phyloP scores from a whole-genome alignment of 2,888 invertebrate genomes.

The Drosophila affinis region DNA sequence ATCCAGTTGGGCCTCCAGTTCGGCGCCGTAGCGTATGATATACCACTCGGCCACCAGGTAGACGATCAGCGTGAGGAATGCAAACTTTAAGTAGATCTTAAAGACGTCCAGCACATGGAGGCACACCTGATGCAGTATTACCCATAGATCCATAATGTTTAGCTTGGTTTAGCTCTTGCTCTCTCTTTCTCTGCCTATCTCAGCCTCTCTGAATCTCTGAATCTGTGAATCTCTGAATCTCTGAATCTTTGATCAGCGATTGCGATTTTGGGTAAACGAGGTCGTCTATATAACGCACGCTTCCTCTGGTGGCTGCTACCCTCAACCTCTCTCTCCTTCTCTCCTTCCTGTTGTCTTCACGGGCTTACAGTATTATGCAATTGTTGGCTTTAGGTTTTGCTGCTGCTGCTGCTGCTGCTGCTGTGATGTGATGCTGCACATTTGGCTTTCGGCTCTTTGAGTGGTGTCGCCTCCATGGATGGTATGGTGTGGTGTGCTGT shows the following conservation, averaged over 20 bases:
- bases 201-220: not conserved
- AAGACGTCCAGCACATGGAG: conserved; percentile 73
- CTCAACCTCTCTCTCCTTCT: conserved; percentile 9
- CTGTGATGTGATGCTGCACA: conserved; percentile 62
- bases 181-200: conserved; percentile 5
- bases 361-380: conserved; percentile 40
- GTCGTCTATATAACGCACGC: conserved; percentile 41
- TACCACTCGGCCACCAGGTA: conserved; percentile 82
- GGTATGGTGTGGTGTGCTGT: not conserved
- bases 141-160: conserved; percentile 55
- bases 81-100: conserved; percentile 81
- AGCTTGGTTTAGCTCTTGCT: conserved; percentile 1
- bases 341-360: conserved; percentile 21
- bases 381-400: conserved; percentile 37
- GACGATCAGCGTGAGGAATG: conserved; percentile 73
- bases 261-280: conserved; percentile 68
- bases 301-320: conserved; percentile 4
- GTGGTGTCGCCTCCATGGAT: conserved; percentile 41
- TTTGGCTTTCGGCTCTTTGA: conserved; percentile 51
- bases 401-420: not conserved
- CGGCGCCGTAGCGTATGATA: conserved; percentile 70
- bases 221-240: not conserved
- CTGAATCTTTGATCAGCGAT: conserved; percentile 41
- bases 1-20: conserved; percentile 69
- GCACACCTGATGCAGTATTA: conserved; percentile 59